Base-by-base conservation (phyloP, 2,113 vertebrate genomes). In the Cheirogaleus medius region DNA sequence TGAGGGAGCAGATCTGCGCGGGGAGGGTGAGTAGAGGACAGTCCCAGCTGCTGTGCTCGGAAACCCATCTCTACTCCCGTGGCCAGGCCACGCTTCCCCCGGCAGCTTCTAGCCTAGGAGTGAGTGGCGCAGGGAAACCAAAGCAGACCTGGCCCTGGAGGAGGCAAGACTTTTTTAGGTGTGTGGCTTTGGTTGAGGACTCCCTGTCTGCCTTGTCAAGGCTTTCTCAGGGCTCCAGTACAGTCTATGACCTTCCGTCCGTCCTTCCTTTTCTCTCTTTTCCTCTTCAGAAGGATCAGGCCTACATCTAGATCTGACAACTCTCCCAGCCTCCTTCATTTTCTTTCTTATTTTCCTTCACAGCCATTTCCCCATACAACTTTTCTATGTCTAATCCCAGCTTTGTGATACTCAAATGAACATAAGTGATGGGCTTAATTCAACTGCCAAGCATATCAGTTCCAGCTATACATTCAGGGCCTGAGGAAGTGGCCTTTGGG, bases 361-460 rank as follows among this genome's bases (percentile, higher is more conserved):
- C 0, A 17, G 8, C 1, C 5, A 11, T 73, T 29, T 8, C 39
- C 9, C 3, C 52, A 3, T 63, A 58, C 60, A 11, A 1, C 2
- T 78, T 88, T 76, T 58, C 8, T n/a, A 8, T 39, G 17, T 66
- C 39, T 37, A 73, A 60, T 58, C 8, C 37, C 37, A 64, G 56
- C 10, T 10, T 47, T 60, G 20, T 34, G 18, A 25, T 71, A 60
- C n/a, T 11, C 73, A 64, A 54, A 58, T 68, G 23, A 44, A 63
- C 5, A 34, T 34, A 42, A 82, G 3, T 34, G 23, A 18, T 11
- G 13, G 58, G 34, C 5, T 83, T 47, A 32, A 64, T 34, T 20
- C n/a, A 87, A 8, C 23, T 23, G 3, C 60, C 44, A 73, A 56
- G 44, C 3, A 69, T 66, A 3, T 23, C 6, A 14, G 60, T 47